phyloP scores from a whole-genome alignment of 37 sponge, comb jelly and placozoan genomes.

The Dysidea cf. avara region DNA sequence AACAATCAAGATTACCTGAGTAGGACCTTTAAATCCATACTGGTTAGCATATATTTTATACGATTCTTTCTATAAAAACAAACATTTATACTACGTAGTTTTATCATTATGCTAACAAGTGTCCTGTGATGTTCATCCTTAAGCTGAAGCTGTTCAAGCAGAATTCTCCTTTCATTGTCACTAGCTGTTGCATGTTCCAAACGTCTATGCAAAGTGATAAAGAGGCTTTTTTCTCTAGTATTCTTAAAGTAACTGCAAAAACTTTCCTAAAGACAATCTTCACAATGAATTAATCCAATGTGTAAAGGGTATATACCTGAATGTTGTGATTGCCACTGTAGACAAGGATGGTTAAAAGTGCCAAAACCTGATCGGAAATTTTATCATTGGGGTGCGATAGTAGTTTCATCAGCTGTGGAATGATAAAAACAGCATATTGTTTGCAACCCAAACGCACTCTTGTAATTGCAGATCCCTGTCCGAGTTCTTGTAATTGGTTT shows the following conservation, averaged over 20 bases:
- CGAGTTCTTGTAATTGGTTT: too few species aligned
- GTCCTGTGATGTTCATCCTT: too few species aligned
- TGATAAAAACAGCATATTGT: not conserved
- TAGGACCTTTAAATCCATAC: too few species aligned
- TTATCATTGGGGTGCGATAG: conserved; percentile 40
- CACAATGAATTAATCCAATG: conserved; percentile 7
- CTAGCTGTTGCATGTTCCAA: conserved; percentile 18
- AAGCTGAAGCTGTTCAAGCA: not conserved
- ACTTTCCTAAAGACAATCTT: too few species aligned
- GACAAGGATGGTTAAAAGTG: conserved; percentile 31
- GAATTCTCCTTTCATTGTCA: conserved; percentile 29
- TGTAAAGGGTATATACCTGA: conserved; percentile 13
- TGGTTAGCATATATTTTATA: too few species aligned
- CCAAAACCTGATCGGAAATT: conserved; percentile 32
- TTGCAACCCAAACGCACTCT: not conserved
- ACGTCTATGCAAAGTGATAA: conserved; percentile 19
- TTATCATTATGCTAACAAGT: too few species aligned
- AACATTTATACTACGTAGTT: too few species aligned
- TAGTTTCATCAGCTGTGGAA: conserved; percentile 36
- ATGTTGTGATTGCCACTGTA: conserved; percentile 34
- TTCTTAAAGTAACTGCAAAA: conserved; percentile 9
- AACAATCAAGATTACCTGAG: too few species aligned
- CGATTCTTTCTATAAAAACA: too few species aligned
- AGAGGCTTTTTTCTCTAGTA: conserved; percentile 45
- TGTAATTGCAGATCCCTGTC: too few species aligned